Evolutionary conservation across 2,888 invertebrate species (phyloP).

Genomic region (Tetranychus truncatus): DNA sequence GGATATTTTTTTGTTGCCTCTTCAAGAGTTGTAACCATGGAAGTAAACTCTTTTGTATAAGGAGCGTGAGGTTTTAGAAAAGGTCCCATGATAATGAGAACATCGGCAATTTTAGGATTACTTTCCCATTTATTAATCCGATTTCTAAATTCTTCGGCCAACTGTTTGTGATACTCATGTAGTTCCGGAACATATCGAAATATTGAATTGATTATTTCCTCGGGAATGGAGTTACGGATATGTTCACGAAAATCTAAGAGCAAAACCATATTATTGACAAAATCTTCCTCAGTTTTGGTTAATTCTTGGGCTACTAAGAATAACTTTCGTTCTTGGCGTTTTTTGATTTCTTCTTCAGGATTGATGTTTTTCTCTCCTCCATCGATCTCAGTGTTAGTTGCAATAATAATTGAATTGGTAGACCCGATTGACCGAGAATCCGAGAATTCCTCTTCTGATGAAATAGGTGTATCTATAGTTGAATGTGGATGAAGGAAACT

Average conservation of each 20-base stretch:
- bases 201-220: slow-evolving; percentile 36
- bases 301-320: slow-evolving; percentile 38
- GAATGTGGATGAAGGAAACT: slow-evolving; percentile 2
- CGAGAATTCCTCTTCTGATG: slow-evolving; percentile 8
- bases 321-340: background rate
- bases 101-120: slow-evolving; percentile 37
- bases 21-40: slow-evolving; percentile 37
- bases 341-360: background rate
- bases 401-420: background rate
- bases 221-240: slow-evolving; percentile 32
- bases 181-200: slow-evolving; percentile 39
- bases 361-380: background rate
- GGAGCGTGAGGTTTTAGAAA: slow-evolving; percentile 42
- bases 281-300: slow-evolving; percentile 39
- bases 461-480: background rate
- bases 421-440: background rate
- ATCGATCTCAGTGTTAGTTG: background rate
- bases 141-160: slow-evolving; percentile 37
- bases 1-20: slow-evolving; percentile 38
- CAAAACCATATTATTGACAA: slow-evolving; percentile 40
- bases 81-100: slow-evolving; percentile 42
- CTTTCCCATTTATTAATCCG: slow-evolving; percentile 37
- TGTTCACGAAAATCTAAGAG: slow-evolving; percentile 38
- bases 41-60: slow-evolving; percentile 41
- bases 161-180: slow-evolving; percentile 38